phyloP scores from a whole-genome alignment of 2,888 invertebrate species.

The Zhengitettix transpicula region DNA sequence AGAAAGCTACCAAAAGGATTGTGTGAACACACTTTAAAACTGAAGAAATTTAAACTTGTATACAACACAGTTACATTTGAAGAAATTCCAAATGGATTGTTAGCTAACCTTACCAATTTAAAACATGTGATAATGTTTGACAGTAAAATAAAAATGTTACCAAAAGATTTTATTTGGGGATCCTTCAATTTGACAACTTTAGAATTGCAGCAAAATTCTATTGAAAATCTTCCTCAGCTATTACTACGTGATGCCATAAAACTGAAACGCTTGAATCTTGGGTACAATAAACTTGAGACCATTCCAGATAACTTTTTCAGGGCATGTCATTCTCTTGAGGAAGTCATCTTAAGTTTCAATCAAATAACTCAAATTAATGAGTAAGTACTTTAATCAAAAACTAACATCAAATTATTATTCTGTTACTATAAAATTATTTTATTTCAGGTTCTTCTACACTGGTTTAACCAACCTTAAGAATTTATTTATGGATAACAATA shows the following conservation, averaged over 20 bases:
- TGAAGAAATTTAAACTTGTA: slow-evolving; percentile 20
- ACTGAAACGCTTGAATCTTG: slow-evolving; percentile 44
- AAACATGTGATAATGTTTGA: slow-evolving; percentile 35
- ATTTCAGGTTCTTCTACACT: background rate
- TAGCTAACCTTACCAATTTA: slow-evolving; percentile 38
- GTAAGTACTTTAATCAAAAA: slow-evolving; percentile 27
- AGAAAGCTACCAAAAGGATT: slow-evolving; percentile 40
- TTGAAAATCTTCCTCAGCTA: slow-evolving; percentile 35
- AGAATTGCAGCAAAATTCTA: slow-evolving; percentile 38
- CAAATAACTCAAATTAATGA: slow-evolving; percentile 36
- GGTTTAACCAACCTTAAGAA: too few species aligned
- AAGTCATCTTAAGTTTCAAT: slow-evolving; percentile 48
- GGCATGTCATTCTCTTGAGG: slow-evolving; percentile 35
- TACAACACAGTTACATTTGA: slow-evolving; percentile 30
- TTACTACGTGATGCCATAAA: slow-evolving; percentile 45
- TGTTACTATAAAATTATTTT: background rate
- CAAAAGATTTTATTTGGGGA: slow-evolving; percentile 43
- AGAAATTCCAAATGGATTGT: slow-evolving; percentile 37
- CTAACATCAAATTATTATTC: background rate
- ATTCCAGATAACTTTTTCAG: slow-evolving; percentile 42
- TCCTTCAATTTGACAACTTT: slow-evolving; percentile 40
- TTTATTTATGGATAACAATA: slow-evolving; percentile 25
- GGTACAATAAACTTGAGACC: slow-evolving; percentile 40
- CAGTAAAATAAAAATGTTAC: slow-evolving; percentile 38
- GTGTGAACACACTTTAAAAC: slow-evolving; percentile 35